Percentiles rank a stretch among this genome's conserved stretches.
Evolutionary conservation across 23 tunicate genomes (phyloP).

Genomic region (Pegea sp.): DNA sequence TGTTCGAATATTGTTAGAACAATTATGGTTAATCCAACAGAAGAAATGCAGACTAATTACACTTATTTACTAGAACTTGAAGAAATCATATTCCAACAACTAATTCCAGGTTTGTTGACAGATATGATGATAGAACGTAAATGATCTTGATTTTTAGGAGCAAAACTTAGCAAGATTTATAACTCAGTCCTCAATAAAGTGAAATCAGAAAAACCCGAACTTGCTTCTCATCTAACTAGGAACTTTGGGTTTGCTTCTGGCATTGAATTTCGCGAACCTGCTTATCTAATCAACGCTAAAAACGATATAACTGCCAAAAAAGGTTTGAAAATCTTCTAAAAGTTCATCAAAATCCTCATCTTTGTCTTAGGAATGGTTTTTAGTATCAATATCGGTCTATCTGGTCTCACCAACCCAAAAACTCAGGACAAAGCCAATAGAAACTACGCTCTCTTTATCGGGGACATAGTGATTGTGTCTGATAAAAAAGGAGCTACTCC

Average conservation of each 20-base stretch:
- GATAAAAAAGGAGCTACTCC: conserved; percentile 28
- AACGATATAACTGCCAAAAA: conserved; percentile 50
- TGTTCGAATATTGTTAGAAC: conserved; percentile 93
- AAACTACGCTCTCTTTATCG: conserved; percentile 68
- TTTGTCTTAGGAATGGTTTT: conserved; percentile 74
- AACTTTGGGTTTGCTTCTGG: conserved; percentile 94
- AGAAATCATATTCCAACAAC: conserved; percentile 47
- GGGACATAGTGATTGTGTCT: conserved; percentile 57
- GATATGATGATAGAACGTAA: neutral
- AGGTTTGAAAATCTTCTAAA: no score
- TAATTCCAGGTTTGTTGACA: conserved; percentile 37
- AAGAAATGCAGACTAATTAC: conserved; percentile 70
- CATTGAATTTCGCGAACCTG: conserved; percentile 79
- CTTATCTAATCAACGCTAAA: conserved; percentile 61
- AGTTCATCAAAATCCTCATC: neutral
- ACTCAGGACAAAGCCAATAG: conserved; percentile 34
- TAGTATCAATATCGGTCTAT: conserved; percentile 69
- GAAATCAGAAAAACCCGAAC: conserved; percentile 26
- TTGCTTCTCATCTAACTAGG: conserved; percentile 32
- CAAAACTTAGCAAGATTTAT: conserved; percentile 52
- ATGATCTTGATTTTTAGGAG: conserved; percentile 10
- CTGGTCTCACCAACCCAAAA: conserved; percentile 31
- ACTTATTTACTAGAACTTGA: conserved; percentile 49
- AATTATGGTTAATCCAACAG: conserved; percentile 82
- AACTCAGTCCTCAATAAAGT: conserved; percentile 36